A percentile compares a stretch with the other conserved stretches of the same genome.
These are phyloP conservation scores for Caprella mutica DNA, from an alignment of 2,888 invertebrate genomes.

Conservation along the genomic window DNA sequence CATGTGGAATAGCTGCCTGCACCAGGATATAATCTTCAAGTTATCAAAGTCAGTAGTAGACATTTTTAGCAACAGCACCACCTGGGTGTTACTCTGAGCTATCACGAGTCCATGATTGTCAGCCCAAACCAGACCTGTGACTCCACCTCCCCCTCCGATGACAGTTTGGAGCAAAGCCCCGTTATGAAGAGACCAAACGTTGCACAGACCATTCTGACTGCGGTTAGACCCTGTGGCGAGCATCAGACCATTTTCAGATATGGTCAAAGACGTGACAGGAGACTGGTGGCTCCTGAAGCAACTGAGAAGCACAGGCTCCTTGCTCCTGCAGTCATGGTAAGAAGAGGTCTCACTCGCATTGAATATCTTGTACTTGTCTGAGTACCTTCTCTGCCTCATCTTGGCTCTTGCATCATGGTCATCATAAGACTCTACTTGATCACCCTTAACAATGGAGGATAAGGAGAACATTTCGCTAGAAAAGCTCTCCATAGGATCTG, in stretches of 20 bases:
- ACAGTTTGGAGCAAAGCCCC: constrained; percentile 48
- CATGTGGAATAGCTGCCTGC: constrained; percentile 45
- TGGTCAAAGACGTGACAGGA: constrained; percentile 46
- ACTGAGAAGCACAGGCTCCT: constrained; percentile 37
- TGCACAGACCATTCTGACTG: constrained; percentile 45
- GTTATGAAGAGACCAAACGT: constrained; percentile 52
- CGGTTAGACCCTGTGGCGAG: constrained; percentile 43
- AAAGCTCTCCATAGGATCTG: too few species aligned
- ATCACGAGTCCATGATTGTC: constrained; percentile 45
- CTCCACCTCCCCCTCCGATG: constrained; percentile 45
- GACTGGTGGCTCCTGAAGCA: constrained; percentile 48
- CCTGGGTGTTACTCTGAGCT: constrained; percentile 48
- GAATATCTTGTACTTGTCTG: too few species aligned
- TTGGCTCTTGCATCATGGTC: too few species aligned
- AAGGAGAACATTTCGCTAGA: too few species aligned
- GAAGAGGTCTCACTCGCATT: too few species aligned
- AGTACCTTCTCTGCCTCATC: too few species aligned
- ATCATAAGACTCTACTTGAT: too few species aligned
- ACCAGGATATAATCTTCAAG: constrained; percentile 45
- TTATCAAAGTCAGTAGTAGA: constrained; percentile 27
- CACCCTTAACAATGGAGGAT: too few species aligned
- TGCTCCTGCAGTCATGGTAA: too few species aligned
- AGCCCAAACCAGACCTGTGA: constrained; percentile 47
- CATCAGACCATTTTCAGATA: constrained; percentile 47
- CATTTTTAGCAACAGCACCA: constrained; percentile 2